phyloP scores from a whole-genome alignment of 2,797 vertebrate genomes.

The Odontamblyopus rebecca region DNA sequence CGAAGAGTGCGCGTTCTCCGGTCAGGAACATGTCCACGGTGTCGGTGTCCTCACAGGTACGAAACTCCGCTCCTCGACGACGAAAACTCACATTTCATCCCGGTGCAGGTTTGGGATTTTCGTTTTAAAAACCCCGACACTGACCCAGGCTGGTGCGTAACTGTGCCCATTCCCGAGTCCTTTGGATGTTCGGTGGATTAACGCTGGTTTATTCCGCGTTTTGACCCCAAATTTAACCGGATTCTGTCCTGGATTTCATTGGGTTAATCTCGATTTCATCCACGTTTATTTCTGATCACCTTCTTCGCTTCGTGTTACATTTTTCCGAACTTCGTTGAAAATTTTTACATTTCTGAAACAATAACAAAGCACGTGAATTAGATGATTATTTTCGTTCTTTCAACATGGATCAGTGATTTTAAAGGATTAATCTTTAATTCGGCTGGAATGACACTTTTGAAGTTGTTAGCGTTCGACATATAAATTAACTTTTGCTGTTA shows the following conservation, averaged over 20 bases:
- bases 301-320: too few relatives aligned
- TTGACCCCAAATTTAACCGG: too few relatives aligned
- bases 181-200: not conserved
- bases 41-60: constrained; percentile 75
- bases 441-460: not conserved
- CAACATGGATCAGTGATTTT: not conserved
- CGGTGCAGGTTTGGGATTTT: not conserved
- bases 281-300: not conserved
- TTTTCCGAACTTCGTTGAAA: not conserved
- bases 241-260: not conserved
- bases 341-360: not conserved
- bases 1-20: constrained; percentile 47
- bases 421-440: not conserved
- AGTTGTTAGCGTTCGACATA: not conserved
- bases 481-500: not conserved
- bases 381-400: not conserved
- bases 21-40: constrained; percentile 60
- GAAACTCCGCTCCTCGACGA: not conserved
- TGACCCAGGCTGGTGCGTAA: not conserved
- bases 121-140: not conserved
- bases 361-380: not conserved
- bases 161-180: not conserved
- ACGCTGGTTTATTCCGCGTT: not conserved
- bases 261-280: not conserved
- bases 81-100: not conserved